These are phyloP conservation scores for Myxocyprinus asiaticus DNA, from an alignment of 2,113 vertebrate genomes.

Conservation along the genomic window DNA sequence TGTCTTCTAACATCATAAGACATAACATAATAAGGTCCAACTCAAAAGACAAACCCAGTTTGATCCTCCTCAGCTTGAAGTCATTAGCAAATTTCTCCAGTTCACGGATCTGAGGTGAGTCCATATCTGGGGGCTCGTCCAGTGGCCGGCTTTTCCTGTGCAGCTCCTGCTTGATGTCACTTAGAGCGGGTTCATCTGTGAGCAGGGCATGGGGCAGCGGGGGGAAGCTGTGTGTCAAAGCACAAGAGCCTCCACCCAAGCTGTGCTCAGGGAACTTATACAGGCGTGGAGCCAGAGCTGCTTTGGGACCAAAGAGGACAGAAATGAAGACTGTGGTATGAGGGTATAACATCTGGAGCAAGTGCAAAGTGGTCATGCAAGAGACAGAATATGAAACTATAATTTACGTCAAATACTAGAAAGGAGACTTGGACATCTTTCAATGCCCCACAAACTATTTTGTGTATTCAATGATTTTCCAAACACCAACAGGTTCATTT, in stretches of 20 bases:
- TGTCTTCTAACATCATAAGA: neutral
- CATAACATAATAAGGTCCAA: neutral
- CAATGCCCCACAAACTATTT: too few species aligned
- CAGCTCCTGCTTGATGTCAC: conserved; percentile 88
- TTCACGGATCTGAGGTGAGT: conserved; percentile 94
- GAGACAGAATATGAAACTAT: neutral
- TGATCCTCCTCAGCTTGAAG: conserved; percentile 95
- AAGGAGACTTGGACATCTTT: too few species aligned
- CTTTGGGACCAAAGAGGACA: conserved; percentile 62
- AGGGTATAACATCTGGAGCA: neutral
- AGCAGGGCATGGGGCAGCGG: conserved; percentile 86
- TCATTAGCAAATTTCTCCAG: conserved; percentile 97
- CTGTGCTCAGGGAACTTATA: conserved; percentile 95
- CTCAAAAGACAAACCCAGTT: conserved; percentile 78
- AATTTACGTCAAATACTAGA: neutral
- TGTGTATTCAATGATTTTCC: too few species aligned
- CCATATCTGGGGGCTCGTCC: conserved; percentile 88
- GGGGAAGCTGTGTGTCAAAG: conserved; percentile 84
- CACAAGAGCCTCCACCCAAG: conserved; percentile 79
- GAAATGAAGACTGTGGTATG: neutral
- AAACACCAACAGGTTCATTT: too few species aligned
- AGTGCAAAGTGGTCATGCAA: neutral
- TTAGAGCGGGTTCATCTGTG: conserved; percentile 74
- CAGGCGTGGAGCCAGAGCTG: conserved; percentile 88
- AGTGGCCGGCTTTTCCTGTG: conserved; percentile 82